phyloP scores from a whole-genome alignment of 2,888 invertebrate species.

The Dynastes grantii region DNA sequence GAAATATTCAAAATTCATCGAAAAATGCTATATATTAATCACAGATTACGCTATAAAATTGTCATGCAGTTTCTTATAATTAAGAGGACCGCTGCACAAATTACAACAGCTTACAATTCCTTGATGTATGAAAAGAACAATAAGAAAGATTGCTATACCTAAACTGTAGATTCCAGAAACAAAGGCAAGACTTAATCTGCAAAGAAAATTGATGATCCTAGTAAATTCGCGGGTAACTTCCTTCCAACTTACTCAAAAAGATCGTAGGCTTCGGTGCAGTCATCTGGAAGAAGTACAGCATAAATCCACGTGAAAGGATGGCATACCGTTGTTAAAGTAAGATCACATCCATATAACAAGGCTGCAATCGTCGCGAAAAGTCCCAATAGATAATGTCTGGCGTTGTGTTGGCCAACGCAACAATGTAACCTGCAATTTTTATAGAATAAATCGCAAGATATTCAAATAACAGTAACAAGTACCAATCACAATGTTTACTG shows the following conservation, averaged over 20 bases:
- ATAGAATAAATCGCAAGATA: constrained; percentile 59
- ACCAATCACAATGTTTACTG: constrained; percentile 48
- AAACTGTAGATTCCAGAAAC: constrained; percentile 54
- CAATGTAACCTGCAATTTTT: constrained; percentile 81
- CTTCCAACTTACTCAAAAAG: constrained; percentile 79
- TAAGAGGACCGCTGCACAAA: background rate
- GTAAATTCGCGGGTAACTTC: no score
- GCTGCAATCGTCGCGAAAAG: constrained; percentile 79
- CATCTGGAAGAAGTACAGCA: constrained; percentile 83
- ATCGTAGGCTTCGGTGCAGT: constrained; percentile 88
- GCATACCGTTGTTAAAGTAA: constrained; percentile 90
- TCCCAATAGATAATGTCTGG: constrained; percentile 81
- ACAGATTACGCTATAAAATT: constrained; percentile 34
- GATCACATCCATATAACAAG: constrained; percentile 82
- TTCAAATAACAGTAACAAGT: background rate
- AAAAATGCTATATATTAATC: background rate
- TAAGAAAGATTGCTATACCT: constrained; percentile 27
- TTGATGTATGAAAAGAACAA: constrained; percentile 16
- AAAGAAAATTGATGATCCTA: constrained; percentile 32
- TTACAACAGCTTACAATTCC: background rate
- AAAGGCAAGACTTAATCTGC: constrained; percentile 54
- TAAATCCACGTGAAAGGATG: constrained; percentile 82
- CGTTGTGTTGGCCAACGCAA: constrained; percentile 87
- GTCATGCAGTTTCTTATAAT: constrained; percentile 16
- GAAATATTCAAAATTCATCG: no score